Evolutionary conservation across 1,140 invertebrate species (phyloP), one percentile per base, ranked within the genome.

Genomic region (Adelges cooleyi): DNA sequence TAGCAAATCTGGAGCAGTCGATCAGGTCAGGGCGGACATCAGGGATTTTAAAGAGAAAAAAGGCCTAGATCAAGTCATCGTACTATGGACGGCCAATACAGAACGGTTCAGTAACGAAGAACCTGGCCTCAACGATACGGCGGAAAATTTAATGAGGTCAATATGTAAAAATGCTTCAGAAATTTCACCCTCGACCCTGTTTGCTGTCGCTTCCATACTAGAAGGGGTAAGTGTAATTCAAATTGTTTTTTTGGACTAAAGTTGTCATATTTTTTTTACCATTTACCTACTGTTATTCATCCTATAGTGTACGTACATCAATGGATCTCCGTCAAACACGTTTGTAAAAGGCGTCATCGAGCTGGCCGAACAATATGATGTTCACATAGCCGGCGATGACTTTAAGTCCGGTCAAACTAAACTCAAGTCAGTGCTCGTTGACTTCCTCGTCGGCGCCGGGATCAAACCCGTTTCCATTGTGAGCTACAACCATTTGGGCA

Each of bases 351-450:
- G 92, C 17, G 80, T 89, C 1, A 79, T 95, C 9, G 86, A 96
- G 71, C 77, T 93, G 69, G 92, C 93, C 0, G 83, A 92, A 73
- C 77, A 80, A 68, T 75, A 83, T 17, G 78, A 81, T 11, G 87
- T 93, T 0, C 92, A 88, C 68, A 89, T 98, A 68, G 89, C 82
- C 15, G 95, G 95, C 1, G 94, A 97, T 76, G 94, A 97, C 74
- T 96, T 98, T 76, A 98, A 98, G 77, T 94, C 90, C 0, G 95
- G 95, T 0, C 95, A 98, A 78, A 98, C 95, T 0, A 97, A 97
- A 77, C 76, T 98, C 22, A 98, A 98, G 73, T 95, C 92, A 1
- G 94, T 97, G 1, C 77, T 98, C n/a, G 90, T 97, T 0, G 95
- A 98, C 73, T 98, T 96, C 72, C 75, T 98, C 11, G 88, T 98